Evolutionary conservation across 2,113 vertebrate genomes (phyloP).

Genomic region (Lepus timidus): DNA sequence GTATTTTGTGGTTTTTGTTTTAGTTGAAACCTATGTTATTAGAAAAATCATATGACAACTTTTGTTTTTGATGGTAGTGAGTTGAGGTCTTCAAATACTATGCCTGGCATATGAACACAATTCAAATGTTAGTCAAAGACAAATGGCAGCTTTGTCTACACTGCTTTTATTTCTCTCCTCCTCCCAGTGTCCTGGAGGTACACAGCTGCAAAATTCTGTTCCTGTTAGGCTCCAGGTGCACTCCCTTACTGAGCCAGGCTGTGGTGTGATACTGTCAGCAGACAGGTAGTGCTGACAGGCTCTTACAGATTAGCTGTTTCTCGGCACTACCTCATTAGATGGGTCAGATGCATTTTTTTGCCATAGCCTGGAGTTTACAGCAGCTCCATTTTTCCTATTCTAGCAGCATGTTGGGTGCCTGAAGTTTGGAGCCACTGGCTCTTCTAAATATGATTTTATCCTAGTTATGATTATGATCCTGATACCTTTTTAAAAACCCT

Average conservation of each 20-base stretch:
- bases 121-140: background rate
- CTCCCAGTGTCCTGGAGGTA: background rate
- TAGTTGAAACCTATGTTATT: slow-evolving; percentile 22
- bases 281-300: background rate
- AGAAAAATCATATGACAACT: background rate
- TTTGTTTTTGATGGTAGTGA: slow-evolving; percentile 10
- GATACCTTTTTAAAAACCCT: background rate
- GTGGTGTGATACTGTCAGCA: background rate
- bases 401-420: background rate
- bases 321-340: background rate
- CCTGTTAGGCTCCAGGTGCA: background rate
- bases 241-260: background rate
- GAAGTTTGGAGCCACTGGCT: background rate
- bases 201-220: background rate
- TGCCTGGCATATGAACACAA: background rate
- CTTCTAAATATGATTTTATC: slow-evolving; percentile 20
- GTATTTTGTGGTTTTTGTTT: slow-evolving; percentile 30
- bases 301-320: background rate
- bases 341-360: background rate
- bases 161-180: background rate
- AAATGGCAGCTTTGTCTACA: background rate
- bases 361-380: background rate
- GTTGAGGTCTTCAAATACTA: background rate
- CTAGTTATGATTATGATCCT: slow-evolving; percentile 5
- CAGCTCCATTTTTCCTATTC: background rate